Evolutionary conservation across 2,113 vertebrate genomes (phyloP).

Genomic region (Falco punctatus): DNA sequence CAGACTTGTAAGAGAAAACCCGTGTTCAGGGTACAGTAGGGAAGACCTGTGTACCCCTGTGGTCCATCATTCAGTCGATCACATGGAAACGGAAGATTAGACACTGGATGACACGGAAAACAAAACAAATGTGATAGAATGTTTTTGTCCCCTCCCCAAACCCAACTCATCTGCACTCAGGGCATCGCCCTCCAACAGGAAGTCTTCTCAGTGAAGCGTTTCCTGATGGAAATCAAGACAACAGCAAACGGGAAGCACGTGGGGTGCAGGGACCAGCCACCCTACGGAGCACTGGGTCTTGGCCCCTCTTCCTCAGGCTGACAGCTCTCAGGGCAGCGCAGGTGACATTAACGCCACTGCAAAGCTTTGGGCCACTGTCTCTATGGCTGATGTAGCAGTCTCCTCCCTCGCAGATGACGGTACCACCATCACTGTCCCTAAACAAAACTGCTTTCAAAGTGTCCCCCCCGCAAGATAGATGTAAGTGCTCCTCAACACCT

Average conservation of each 20-base stretch:
- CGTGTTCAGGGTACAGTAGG: fast-evolving
- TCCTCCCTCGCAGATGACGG: neutral
- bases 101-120: neutral
- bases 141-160: neutral
- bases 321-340: neutral
- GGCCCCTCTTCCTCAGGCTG: neutral
- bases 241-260: fast-evolving
- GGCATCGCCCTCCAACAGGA: neutral
- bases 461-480: neutral
- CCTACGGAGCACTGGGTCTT: neutral
- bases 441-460: neutral
- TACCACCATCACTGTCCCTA: neutral
- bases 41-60: neutral
- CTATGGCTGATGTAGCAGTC: neutral
- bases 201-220: neutral
- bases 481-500: neutral
- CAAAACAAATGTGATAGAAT: neutral
- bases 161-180: neutral
- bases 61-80: neutral
- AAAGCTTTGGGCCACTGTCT: neutral
- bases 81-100: neutral
- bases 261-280: neutral
- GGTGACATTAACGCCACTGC: neutral
- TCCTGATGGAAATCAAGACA: neutral
- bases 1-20: neutral